Percentiles rank a stretch among this genome's conserved stretches.
Evolutionary conservation across 23 tunicate species (phyloP).

Genomic region (Ascidia mentula): DNA sequence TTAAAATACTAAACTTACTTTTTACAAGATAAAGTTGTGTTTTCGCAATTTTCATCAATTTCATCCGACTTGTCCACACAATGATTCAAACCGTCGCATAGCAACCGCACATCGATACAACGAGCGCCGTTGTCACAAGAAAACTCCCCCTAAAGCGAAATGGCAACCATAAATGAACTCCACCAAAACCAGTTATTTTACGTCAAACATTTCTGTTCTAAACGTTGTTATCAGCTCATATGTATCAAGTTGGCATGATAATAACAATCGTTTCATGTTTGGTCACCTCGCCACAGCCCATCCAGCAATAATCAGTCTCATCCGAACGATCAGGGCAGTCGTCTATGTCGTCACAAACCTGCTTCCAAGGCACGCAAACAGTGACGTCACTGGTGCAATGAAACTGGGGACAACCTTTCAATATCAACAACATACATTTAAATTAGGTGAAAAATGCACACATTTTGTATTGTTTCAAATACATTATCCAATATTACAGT

Average conservation of each 20-base stretch:
- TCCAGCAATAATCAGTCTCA: conserved; percentile 54
- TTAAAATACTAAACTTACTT: neutral
- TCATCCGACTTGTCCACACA: conserved; percentile 55
- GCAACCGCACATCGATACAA: conserved; percentile 25
- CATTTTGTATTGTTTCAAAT: too few relatives aligned
- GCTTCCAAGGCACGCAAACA: conserved; percentile 41
- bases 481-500: too few relatives aligned
- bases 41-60: conserved; percentile 19
- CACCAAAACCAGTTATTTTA: neutral
- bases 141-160: conserved; percentile 25
- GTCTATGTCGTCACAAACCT: conserved; percentile 43
- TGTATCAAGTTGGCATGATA: too few relatives aligned
- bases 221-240: too few relatives aligned
- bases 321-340: conserved; percentile 59
- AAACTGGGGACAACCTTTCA: conserved; percentile 66
- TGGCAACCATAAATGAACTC: neutral
- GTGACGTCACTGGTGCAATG: conserved; percentile 30
- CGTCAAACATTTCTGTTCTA: neutral
- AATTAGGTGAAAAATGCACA: too few relatives aligned
- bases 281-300: conserved; percentile 52
- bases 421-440: too few relatives aligned
- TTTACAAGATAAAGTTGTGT: neutral
- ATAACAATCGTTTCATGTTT: too few relatives aligned
- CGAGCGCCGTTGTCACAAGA: conserved; percentile 44
- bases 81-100: conserved; percentile 45